Percentiles rank a stretch among this genome's conserved stretches.
phyloP scores from a whole-genome alignment of 2,888 invertebrate species.

The Calameuta pallipes region DNA sequence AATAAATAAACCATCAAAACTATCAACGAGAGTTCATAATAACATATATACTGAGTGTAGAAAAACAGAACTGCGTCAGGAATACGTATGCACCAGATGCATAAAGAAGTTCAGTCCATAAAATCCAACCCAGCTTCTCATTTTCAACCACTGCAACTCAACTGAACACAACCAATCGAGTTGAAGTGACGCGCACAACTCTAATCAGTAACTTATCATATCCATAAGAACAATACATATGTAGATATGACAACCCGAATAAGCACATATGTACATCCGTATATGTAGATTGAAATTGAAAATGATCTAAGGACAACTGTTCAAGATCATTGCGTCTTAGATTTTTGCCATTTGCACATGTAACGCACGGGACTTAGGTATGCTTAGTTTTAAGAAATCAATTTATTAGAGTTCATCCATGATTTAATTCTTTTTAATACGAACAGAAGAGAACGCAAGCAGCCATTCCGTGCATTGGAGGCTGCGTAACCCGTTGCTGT shows the following conservation, averaged over 20 bases:
- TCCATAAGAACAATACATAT: background rate
- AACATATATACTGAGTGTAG: background rate
- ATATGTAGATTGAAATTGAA: background rate
- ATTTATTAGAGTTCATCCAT: conserved; percentile 59
- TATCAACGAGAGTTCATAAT: background rate
- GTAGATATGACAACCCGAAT: background rate
- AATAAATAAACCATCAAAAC: background rate
- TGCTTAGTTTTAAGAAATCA: conserved; percentile 43
- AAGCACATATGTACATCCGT: background rate
- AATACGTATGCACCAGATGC: background rate
- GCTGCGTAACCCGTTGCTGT: background rate
- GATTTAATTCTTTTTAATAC: conserved; percentile 40
- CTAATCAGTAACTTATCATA: background rate
- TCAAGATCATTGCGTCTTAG: background rate
- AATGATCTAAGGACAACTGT: background rate
- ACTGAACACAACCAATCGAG: background rate
- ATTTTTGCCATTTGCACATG: background rate
- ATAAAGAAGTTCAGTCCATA: background rate
- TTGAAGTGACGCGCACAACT: background rate
- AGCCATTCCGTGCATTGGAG: background rate
- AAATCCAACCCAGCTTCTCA: background rate
- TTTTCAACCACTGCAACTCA: background rate
- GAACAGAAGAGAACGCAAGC: conserved; percentile 52
- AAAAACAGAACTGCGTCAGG: background rate
- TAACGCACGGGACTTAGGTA: background rate